phyloP scores from a whole-genome alignment of 2,888 invertebrate genomes.

The Drosophila peninsularis region DNA sequence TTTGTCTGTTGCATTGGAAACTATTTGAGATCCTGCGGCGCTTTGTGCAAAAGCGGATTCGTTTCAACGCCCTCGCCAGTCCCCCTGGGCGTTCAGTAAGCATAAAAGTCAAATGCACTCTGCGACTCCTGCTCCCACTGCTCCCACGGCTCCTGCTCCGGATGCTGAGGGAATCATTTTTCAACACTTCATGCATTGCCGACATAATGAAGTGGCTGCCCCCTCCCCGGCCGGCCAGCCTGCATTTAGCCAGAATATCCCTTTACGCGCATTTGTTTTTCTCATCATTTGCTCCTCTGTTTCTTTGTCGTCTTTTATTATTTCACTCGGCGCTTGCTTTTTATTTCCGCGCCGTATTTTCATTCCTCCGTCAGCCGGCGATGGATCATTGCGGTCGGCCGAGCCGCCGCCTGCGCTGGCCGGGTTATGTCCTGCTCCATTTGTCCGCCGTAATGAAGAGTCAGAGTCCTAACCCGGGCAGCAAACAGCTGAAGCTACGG shows the following conservation, averaged over 20 bases:
- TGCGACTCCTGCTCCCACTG: neutral
- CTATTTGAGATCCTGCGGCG: conserved; percentile 75
- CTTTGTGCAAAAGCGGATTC: conserved; percentile 73
- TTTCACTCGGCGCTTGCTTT: conserved; percentile 64
- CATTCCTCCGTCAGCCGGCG: conserved; percentile 35
- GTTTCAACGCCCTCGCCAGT: conserved; percentile 67
- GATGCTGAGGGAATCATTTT: conserved; percentile 76
- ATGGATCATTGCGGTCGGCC: conserved; percentile 77
- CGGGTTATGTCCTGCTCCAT: conserved; percentile 37
- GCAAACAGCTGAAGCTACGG: conserved; percentile 32
- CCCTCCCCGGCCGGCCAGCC: conserved; percentile 7
- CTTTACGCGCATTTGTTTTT: conserved; percentile 66
- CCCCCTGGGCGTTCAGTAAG: conserved; percentile 54
- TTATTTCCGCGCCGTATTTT: conserved; percentile 41
- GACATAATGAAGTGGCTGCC: conserved; percentile 77
- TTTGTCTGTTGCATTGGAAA: conserved; percentile 67
- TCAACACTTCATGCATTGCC: conserved; percentile 78
- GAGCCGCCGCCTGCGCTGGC: conserved; percentile 23
- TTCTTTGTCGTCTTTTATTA: conserved; percentile 65
- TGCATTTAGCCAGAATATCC: conserved; percentile 73
- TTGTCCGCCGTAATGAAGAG: conserved; percentile 51
- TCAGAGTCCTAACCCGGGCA: conserved; percentile 33
- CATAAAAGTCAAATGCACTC: conserved; percentile 81
- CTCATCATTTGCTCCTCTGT: conserved; percentile 34
- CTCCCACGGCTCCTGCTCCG: neutral